Percentiles rank a stretch among this genome's conserved stretches.
phyloP scores from a whole-genome alignment of 2,888 invertebrate genomes.

The Cataglyphis altisquamis region DNA sequence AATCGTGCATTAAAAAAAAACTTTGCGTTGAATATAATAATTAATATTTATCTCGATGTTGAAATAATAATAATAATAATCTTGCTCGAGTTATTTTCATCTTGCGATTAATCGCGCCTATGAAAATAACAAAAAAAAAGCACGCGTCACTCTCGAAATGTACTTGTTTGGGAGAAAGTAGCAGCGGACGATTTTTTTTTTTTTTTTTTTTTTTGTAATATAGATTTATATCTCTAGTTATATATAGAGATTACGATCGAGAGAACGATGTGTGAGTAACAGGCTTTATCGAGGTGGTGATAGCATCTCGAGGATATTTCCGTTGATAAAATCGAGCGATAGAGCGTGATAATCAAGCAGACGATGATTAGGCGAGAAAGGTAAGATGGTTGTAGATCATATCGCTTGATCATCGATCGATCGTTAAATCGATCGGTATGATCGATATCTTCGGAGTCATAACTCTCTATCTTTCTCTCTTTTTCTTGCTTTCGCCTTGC shows the following conservation, averaged over 20 bases:
- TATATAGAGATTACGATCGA: slow-evolving; percentile 41
- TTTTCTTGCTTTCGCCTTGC: slow-evolving; percentile 22
- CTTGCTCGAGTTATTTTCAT: neutral
- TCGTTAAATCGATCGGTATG: slow-evolving; percentile 64
- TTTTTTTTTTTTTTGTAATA: neutral
- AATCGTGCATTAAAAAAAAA: neutral
- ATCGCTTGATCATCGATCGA: slow-evolving; percentile 68
- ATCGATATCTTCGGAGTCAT: slow-evolving; percentile 61
- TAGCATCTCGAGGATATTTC: slow-evolving; percentile 59
- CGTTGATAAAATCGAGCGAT: slow-evolving; percentile 58
- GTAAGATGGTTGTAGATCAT: slow-evolving; percentile 35
- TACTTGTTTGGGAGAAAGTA: neutral
- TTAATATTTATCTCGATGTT: slow-evolving; percentile 8
- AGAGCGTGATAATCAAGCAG: slow-evolving; percentile 62
- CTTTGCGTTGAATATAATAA: neutral
- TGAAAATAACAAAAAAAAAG: neutral
- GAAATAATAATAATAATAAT: neutral
- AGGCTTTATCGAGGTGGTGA: neutral
- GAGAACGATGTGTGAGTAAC: slow-evolving; percentile 20
- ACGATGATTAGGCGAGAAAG: slow-evolving; percentile 66
- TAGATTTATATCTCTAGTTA: neutral
- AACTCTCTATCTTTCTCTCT: slow-evolving; percentile 47
- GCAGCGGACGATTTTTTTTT: neutral
- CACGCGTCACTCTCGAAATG: neutral
- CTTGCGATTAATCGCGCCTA: slow-evolving; percentile 4